Conservation (phyloP, 1,140 invertebrate species). For the Anastatus disparis region DNA sequence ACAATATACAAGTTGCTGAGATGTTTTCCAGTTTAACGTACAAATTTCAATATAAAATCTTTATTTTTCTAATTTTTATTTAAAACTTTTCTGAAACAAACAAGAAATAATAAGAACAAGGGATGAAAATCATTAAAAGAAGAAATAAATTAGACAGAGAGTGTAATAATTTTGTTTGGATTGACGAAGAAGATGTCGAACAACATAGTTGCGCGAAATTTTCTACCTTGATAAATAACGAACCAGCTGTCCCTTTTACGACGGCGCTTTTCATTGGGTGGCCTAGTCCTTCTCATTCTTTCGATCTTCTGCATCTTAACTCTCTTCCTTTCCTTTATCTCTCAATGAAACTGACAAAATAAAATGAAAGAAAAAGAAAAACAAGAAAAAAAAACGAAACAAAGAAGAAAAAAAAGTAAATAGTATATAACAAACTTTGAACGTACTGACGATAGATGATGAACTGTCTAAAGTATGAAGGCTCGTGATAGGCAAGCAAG, state of each 20-base stretch:
- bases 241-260: conserved; percentile 51
- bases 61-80: too few species aligned
- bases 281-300: conserved; percentile 7
- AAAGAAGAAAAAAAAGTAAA: too few species aligned
- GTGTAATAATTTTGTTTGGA: not conserved
- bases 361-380: too few species aligned
- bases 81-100: too few species aligned
- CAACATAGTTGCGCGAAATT: not conserved
- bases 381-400: too few species aligned
- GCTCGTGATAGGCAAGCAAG: not conserved
- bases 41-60: too few species aligned
- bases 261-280: not conserved
- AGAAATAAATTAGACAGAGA: not conserved
- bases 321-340: too few species aligned
- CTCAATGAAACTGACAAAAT: too few species aligned
- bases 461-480: not conserved
- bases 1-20: too few species aligned
- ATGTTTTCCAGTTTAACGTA: too few species aligned
- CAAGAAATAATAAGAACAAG: too few species aligned
- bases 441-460: not conserved
- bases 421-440: not conserved
- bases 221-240: conserved; percentile 41
- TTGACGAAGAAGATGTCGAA: not conserved
- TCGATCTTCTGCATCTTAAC: not conserved
- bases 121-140: too few species aligned